A percentile compares a stretch with the other conserved stretches of the same genome.
Conservation (phyloP, 1,140 invertebrate genomes). For the Streblospio benedicti region DNA sequence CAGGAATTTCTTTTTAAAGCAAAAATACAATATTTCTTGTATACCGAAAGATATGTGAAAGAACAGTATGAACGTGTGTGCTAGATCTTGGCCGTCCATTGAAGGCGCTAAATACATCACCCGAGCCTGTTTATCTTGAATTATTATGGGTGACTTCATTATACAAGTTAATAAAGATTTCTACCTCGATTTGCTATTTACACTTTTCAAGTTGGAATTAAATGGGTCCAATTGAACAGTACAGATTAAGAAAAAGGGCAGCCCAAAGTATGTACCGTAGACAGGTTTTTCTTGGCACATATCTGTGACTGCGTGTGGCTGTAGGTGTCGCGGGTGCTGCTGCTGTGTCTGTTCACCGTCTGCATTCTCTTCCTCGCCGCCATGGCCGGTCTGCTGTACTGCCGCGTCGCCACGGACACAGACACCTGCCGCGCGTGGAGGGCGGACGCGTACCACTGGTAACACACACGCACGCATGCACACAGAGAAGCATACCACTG, state of each 20-base stretch:
- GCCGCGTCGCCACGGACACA: conserved; percentile 17
- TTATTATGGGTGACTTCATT: not conserved
- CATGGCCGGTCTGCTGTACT: conserved; percentile 29
- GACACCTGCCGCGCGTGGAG: conserved; percentile 20
- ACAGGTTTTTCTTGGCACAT: not conserved
- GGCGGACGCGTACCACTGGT: conserved; percentile 11
- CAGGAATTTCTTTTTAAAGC: too few relatives aligned
- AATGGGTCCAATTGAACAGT: not conserved
- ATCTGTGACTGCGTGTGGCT: conserved; percentile 12
- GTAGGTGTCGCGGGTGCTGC: conserved; percentile 22
- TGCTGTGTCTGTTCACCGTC: conserved; percentile 27
- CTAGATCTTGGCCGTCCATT: too few relatives aligned
- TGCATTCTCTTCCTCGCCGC: conserved; percentile 24
- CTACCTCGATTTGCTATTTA: not conserved
- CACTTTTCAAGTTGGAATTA: not conserved
- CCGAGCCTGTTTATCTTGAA: too few relatives aligned
- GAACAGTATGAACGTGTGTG: too few relatives aligned
- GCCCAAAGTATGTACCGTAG: not conserved
- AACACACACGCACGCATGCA: conserved; percentile 2
- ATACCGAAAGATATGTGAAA: too few relatives aligned
- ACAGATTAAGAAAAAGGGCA: not conserved
- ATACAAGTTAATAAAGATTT: conserved; percentile 13
- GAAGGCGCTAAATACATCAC: too few relatives aligned
- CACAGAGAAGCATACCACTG: not conserved
- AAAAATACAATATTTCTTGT: too few relatives aligned